Evolutionary conservation across 2,113 vertebrate genomes (phyloP), one percentile per base, ranked within the genome.

Genomic region (Picathartes gymnocephalus): DNA sequence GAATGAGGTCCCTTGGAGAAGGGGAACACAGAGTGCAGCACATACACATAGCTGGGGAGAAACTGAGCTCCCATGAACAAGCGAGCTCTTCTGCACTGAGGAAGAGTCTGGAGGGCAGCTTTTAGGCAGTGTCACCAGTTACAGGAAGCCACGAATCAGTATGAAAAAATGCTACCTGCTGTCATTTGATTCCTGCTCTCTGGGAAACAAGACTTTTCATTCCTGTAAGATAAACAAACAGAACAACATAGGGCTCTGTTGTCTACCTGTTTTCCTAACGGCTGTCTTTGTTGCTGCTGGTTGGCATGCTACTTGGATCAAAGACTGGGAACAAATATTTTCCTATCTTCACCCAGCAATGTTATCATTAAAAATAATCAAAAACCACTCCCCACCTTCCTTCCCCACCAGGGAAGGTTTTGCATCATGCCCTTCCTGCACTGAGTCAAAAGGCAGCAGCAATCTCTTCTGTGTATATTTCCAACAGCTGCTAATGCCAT

Each of bases 341-440:
- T 88, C 65, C 42, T 92, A 90, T 82, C 87, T 94, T 95, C 57
- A 69, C 82, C 78, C 76, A 72, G 79, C 85, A 88, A 87, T 93
- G 88, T 93, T 93, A 93, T 96, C 92, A 66, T 44, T 60, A 81
- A 81, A 93, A 85, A 95, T 62, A 94, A 95, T 91, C 86, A 84
- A 79, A 90, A 93, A 62, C 54, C 39, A 12, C 89, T 95, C 92
- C 92, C 86, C 78, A 72, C 69, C 92, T 94, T 96, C 93, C 94
- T 96, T 96, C 84, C 88, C 88, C 85, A 60, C 20, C 60, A 92
- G 93, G 60, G 72, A 88, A 86, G 82, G 60, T 93, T 96, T 96
- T 93, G 82, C 88, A 94, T 94, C 92, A 82, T 88, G 85, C 90
- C 56, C 77, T 93, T 96, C 95, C 92, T 93, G 88, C 79, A 61